phyloP scores from a whole-genome alignment of 1,140 invertebrate species.

The Drosophila albomicans region DNA sequence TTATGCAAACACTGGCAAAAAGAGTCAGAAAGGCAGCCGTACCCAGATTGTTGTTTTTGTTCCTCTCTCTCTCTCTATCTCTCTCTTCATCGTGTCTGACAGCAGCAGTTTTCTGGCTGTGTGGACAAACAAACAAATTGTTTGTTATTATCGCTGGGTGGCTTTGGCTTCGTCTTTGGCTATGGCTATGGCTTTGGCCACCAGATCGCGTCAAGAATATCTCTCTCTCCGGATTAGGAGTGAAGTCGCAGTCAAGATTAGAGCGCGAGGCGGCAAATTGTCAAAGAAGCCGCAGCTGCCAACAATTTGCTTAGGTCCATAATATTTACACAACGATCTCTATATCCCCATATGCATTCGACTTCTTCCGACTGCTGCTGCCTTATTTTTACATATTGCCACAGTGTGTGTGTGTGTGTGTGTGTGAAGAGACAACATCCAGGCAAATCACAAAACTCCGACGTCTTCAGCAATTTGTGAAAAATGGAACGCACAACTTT shows the following conservation, averaged over 20 bases:
- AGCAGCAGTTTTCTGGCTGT: slow-evolving; percentile 6
- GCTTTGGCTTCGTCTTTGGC: slow-evolving; percentile 7
- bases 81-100: neutral
- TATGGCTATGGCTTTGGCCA: slow-evolving; percentile 22
- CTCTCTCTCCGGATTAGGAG: slow-evolving; percentile 34
- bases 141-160: slow-evolving; percentile 61
- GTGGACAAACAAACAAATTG: slow-evolving; percentile 58
- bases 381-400: slow-evolving; percentile 36
- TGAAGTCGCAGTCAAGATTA: slow-evolving; percentile 28
- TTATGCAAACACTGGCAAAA: slow-evolving; percentile 56
- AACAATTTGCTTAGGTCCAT: slow-evolving; percentile 44
- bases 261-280: slow-evolving; percentile 50
- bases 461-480: slow-evolving; percentile 26
- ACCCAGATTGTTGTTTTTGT: slow-evolving; percentile 8
- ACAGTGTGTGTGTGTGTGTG: slow-evolving; percentile 24
- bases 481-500: slow-evolving; percentile 25
- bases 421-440: slow-evolving; percentile 11
- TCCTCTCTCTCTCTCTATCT: neutral
- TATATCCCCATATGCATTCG: neutral
- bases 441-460: slow-evolving; percentile 20
- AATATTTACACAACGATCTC: slow-evolving; percentile 31
- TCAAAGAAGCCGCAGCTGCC: slow-evolving; percentile 52
- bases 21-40: slow-evolving; percentile 39
- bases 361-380: neutral
- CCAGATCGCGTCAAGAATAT: slow-evolving; percentile 45